Conservation (phyloP, 2,797 vertebrate genomes). For the Xenops minutus region DNA sequence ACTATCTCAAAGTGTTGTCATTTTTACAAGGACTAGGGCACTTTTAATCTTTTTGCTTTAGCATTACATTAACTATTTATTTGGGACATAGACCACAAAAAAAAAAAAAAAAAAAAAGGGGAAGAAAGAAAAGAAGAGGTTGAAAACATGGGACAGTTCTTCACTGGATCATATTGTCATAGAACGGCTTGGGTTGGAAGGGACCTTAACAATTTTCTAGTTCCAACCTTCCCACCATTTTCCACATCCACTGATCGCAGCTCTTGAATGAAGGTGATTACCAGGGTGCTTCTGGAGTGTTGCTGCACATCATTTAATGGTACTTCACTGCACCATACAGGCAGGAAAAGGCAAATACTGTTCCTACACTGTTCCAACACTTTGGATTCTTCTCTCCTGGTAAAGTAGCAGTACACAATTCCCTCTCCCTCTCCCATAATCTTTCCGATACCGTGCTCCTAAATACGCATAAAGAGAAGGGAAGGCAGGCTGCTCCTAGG, state of each 20-base stretch:
- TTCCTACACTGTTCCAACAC: neutral
- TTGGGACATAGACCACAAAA: neutral
- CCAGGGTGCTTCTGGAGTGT: neutral
- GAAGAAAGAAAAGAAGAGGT: neutral
- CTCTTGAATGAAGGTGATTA: neutral
- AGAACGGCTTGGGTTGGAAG: neutral
- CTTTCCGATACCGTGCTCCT: neutral
- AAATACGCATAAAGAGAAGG: neutral
- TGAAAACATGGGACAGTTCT: neutral
- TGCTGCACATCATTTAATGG: rapidly evolving
- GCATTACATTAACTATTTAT: neutral
- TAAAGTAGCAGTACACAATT: neutral
- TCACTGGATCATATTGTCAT: rapidly evolving
- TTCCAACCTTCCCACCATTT: neutral
- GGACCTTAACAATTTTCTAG: neutral
- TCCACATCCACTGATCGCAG: neutral
- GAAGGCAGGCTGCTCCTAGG: neutral
- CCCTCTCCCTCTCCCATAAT: neutral
- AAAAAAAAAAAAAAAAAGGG: neutral
- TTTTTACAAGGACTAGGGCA: neutral
- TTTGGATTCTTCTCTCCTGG: neutral
- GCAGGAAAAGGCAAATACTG: neutral
- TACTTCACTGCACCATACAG: neutral
- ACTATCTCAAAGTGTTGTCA: neutral
- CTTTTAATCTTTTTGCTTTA: neutral